A percentile compares a stretch with the other conserved stretches of the same genome.
These are phyloP conservation scores for Theodoxus fluviatilis DNA, from an alignment of 2,888 invertebrate genomes.

Conservation along the genomic window DNA sequence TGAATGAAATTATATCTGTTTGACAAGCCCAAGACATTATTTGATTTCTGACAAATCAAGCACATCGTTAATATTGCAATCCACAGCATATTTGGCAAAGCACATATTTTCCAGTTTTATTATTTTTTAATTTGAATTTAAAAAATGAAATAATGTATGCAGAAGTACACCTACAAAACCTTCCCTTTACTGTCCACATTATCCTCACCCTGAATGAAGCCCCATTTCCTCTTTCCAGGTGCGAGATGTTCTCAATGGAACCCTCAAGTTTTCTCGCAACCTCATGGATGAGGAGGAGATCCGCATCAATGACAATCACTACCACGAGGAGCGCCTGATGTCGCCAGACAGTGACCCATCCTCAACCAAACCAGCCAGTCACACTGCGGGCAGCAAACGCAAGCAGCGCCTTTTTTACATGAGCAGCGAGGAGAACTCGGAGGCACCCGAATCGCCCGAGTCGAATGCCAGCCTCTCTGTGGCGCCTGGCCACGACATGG, in stretches of 20 bases:
- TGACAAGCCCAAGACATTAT: too few species aligned
- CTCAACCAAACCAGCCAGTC: too few species aligned
- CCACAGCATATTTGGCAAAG: background rate
- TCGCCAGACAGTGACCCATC: constrained; percentile 20
- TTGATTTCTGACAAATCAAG: too few species aligned
- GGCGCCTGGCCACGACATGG: too few species aligned
- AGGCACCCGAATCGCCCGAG: constrained; percentile 44
- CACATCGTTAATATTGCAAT: background rate
- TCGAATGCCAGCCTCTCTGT: too few species aligned
- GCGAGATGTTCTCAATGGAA: constrained; percentile 61
- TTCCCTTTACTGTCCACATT: too few species aligned
- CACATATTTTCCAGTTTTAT: too few species aligned
- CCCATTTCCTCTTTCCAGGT: constrained; percentile 57
- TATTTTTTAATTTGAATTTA: too few species aligned
- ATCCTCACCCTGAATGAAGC: too few species aligned
- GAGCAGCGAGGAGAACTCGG: constrained; percentile 55
- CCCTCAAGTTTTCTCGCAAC: constrained; percentile 53
- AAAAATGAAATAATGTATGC: too few species aligned
- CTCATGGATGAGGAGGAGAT: constrained; percentile 52
- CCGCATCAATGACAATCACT: constrained; percentile 49
- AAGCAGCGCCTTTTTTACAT: constrained; percentile 48
- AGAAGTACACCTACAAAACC: too few species aligned
- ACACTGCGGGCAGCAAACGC: constrained; percentile 10
- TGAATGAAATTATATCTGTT: too few species aligned
- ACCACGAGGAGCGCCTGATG: constrained; percentile 38